phyloP scores from a whole-genome alignment of 2,888 invertebrate species.

The Marronus borbonicus region DNA sequence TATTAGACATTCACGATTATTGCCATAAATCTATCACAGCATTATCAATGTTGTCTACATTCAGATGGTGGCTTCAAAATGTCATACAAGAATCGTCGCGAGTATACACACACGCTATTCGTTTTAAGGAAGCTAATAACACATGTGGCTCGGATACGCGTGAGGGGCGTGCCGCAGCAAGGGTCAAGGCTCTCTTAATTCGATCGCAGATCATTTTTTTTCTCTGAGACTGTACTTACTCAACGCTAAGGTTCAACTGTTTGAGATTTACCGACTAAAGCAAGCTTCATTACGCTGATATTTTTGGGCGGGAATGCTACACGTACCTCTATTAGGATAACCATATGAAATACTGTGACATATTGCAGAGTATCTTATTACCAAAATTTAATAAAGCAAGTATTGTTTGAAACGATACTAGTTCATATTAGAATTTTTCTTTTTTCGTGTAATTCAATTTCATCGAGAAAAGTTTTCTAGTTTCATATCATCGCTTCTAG shows the following conservation, averaged over 20 bases:
- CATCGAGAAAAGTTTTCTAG: too few relatives aligned
- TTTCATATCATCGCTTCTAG: too few relatives aligned
- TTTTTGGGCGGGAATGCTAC: not conserved
- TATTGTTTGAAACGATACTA: too few relatives aligned
- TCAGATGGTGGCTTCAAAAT: too few relatives aligned
- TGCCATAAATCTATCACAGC: too few relatives aligned
- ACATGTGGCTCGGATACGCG: slow-evolving; percentile 39
- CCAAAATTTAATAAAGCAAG: too few relatives aligned
- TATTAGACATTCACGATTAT: too few relatives aligned
- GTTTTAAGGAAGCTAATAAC: slow-evolving; percentile 39
- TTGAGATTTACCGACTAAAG: slow-evolving; percentile 16
- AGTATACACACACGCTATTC: slow-evolving; percentile 18
- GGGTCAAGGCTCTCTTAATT: slow-evolving; percentile 50
- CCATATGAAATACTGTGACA: not conserved
- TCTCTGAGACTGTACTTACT: slow-evolving; percentile 19
- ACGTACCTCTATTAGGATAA: slow-evolving; percentile 4
- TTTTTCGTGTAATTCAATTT: too few relatives aligned
- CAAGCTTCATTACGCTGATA: slow-evolving; percentile 10
- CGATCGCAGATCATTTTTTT: slow-evolving; percentile 37
- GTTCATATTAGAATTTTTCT: too few relatives aligned
- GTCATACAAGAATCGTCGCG: too few relatives aligned
- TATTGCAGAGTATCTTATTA: too few relatives aligned
- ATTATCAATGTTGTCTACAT: too few relatives aligned
- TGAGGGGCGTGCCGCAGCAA: slow-evolving; percentile 42
- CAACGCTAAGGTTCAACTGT: slow-evolving; percentile 26